Evolutionary conservation across 2,113 vertebrate species (phyloP).

Genomic region (Scopus umbretta): DNA sequence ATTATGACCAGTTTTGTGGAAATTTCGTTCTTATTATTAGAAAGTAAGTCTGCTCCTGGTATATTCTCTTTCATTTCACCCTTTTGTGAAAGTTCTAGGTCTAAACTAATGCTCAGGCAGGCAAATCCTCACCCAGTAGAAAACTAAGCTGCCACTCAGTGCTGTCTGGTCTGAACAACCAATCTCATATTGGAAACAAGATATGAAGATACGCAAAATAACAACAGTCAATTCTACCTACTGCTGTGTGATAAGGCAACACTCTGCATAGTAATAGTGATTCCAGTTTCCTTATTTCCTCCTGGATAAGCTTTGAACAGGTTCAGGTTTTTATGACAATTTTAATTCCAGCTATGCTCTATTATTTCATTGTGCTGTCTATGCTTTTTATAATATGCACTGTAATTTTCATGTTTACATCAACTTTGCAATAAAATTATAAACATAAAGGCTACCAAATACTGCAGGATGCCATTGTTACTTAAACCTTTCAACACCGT

Average conservation of each 20-base stretch:
- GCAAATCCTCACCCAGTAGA: neutral
- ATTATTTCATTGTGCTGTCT: neutral
- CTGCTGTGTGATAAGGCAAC: neutral
- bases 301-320: neutral
- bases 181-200: neutral
- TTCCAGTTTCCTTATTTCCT: neutral
- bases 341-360: neutral
- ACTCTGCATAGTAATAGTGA: neutral
- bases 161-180: neutral
- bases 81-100: neutral
- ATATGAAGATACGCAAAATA: neutral
- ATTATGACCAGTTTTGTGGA: neutral
- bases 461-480: neutral
- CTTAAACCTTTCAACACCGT: neutral
- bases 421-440: neutral
- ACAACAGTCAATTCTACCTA: neutral
- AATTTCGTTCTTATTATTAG: neutral
- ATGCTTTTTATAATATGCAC: neutral
- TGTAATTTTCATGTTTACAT: neutral
- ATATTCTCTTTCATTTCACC: neutral
- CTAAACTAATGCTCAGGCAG: neutral
- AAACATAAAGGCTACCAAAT: neutral
- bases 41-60: neutral
- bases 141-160: neutral
- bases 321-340: neutral